Conservation (phyloP, 2,888 invertebrate species). For the Laothoe populi region DNA sequence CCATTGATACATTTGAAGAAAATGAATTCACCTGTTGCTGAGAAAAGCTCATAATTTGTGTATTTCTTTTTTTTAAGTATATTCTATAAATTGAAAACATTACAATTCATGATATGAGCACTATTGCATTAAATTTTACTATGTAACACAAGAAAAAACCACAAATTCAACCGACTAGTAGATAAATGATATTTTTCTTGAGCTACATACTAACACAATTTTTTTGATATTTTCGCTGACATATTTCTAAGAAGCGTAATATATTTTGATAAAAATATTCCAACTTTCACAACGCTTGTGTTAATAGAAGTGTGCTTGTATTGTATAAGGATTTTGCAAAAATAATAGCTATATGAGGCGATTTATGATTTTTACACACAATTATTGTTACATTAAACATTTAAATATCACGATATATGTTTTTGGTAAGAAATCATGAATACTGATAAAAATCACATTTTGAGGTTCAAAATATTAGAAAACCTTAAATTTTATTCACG, state of each 20-base stretch:
- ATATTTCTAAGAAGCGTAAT: neutral
- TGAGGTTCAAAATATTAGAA: neutral
- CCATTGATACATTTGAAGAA: neutral
- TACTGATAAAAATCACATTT: conserved; percentile 1
- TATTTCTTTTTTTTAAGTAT: neutral
- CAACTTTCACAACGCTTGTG: neutral
- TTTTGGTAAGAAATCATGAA: neutral
- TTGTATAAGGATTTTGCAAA: neutral
- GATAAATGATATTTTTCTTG: neutral
- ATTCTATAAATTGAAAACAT: neutral
- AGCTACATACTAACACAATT: neutral
- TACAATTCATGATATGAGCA: conserved; percentile 57
- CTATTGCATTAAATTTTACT: conserved; percentile 35
- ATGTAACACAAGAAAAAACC: conserved; percentile 44
- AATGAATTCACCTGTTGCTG: neutral
- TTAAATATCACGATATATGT: neutral
- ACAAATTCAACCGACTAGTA: neutral
- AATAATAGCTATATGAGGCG: neutral
- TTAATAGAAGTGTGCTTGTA: neutral
- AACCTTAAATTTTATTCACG: neutral
- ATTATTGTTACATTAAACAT: neutral
- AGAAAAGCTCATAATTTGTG: neutral
- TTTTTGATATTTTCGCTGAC: neutral
- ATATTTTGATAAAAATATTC: neutral
- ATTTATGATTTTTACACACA: neutral